Base-by-base conservation (phyloP, 1,140 invertebrate genomes). In the Anastatus disparis region DNA sequence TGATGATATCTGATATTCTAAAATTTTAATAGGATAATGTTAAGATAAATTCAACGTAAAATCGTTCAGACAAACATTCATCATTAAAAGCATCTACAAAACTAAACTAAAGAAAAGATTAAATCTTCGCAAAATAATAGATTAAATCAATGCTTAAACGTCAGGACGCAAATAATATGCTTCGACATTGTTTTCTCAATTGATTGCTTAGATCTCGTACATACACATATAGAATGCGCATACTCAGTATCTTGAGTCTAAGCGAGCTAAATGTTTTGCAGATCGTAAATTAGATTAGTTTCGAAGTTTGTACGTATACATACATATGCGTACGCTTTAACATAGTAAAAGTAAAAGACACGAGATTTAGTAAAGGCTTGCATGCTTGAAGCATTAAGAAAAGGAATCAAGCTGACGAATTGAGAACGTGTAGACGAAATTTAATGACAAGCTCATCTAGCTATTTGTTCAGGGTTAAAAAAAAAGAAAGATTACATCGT, bases 221-320 rank as follows among this genome's bases (percentile, higher is more conserved):
- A n/a, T n/a, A n/a, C n/a, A n/a, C n/a, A 24, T 38, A 31, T n/a
- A 24, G 35, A 75, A 70, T 71, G 73, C 73, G 71, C 73, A 74
- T 74, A 77, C 68, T 78, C 74, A 74, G 76, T 77, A n/a, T n/a
- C n/a, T n/a, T n/a, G n/a, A n/a, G n/a, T 71, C 70, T 62, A 58
- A 70, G 27, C 4, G 68, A 73, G 70, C 73, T 74, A 67, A 76
- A 75, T 75, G 77, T 78, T 79, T 79, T 79, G 73, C 76, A 79
- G 77, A 74, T 78, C 77, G 77, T 81, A 81, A 79, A 81, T 79
- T 78, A 79, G 78, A 81, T 81, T 79, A 81, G 74, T 78, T 81
- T 72, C 71, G 50, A 81, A 81, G 75, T 78, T 81, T 79, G 77
- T 20, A 29, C 74, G 75, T 68, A 78, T 75, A 42, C 53, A n/a